Base-by-base conservation (phyloP, 2,797 vertebrate genomes). In the Oreonectes daqikongensis region DNA sequence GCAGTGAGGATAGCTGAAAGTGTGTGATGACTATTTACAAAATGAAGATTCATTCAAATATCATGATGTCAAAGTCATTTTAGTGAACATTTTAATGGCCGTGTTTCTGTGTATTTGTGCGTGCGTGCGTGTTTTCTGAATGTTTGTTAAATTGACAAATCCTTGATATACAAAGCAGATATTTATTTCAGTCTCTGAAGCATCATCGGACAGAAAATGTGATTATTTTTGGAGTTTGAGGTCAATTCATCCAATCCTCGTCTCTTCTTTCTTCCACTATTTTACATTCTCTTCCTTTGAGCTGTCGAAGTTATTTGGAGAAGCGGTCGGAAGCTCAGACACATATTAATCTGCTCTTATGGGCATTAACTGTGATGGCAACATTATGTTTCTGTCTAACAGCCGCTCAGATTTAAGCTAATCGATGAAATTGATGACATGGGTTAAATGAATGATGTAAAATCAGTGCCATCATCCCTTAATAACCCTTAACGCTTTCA, bases 271-370 rank as follows among this genome's bases (percentile, higher is more conserved):
- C 15, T 44, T n/a, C 35, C 28, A 59, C 44, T 38, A 10, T 50
- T 80, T 46, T 55, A 59, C 24, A 17, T 67, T 73, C n/a, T 8
- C 60, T 61, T 68, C 4, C 6, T 69, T 59, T 52, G 18, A 79
- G 22, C 61, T 76, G 68, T 82, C 28, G 44, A 6, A 18, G 30
- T 20, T 78, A 80, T 70, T 74, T 69, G 69, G 74, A 72, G 59
- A 60, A 30, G 52, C 59, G 50, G 28, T 64, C 59, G 64, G 17
- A 52, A 5, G 35, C 1, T 52, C 63, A 20, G 6, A 38, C 17
- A 60, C 32, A 30, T n/a, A 38, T 46, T 30, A 42, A 65, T 52
- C 59, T 26, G 20, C 20, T 50, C 3, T 14, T 52, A 38, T 0
- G 5, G 20, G 20, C 10, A 64, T 63, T 24, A 73, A 38, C 59